Evolutionary conservation across 2,113 vertebrate species (phyloP).

Genomic region (Isurus oxyrinchus): DNA sequence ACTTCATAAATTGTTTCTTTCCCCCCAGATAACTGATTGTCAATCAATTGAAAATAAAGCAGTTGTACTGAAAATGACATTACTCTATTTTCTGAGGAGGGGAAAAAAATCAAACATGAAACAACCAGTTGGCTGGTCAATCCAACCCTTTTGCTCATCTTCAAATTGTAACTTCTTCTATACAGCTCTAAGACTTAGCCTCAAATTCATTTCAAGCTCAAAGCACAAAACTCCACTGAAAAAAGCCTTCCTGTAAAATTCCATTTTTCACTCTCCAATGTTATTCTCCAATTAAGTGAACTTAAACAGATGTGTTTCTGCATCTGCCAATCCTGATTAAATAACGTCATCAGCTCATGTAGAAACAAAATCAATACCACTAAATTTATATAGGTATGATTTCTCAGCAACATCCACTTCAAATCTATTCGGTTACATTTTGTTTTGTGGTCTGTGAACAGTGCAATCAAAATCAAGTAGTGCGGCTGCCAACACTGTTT

Average conservation of each 20-base stretch:
- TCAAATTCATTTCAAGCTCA: neutral
- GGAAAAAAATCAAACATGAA: neutral
- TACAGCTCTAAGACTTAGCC: neutral
- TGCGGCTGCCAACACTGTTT: conserved; percentile 21
- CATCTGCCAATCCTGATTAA: neutral
- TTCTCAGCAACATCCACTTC: conserved; percentile 57
- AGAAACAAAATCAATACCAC: conserved; percentile 26
- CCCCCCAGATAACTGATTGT: neutral
- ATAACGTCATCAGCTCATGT: neutral
- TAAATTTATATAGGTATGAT: conserved; percentile 40
- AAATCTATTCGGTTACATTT: conserved; percentile 14
- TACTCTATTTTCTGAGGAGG: neutral
- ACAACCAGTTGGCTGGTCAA: neutral
- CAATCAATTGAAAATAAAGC: neutral
- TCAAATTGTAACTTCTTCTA: neutral
- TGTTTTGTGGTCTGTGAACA: conserved; percentile 37
- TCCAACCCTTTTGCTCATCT: neutral
- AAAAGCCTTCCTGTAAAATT: neutral
- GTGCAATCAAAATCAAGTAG: conserved; percentile 40
- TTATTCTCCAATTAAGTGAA: neutral
- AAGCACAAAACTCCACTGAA: neutral
- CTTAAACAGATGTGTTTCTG: neutral
- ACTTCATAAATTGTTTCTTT: too few species aligned
- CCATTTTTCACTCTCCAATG: neutral
- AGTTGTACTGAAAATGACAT: neutral